Conservation (phyloP, 1,140 invertebrate species). For the Catajapyx aquilonaris region DNA sequence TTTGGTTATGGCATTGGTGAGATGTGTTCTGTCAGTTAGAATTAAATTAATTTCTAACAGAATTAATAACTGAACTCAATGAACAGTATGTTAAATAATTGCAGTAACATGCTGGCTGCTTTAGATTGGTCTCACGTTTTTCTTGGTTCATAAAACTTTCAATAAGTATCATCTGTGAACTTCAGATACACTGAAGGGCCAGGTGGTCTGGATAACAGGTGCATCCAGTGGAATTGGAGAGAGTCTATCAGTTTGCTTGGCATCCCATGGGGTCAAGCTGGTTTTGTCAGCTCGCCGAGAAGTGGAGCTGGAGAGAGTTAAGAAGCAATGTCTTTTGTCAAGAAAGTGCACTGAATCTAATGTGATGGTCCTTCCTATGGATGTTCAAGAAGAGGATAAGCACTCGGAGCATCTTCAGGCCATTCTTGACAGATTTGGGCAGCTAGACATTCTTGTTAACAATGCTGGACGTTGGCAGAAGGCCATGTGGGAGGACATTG, state of each 20-base stretch:
- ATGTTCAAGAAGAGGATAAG: slow-evolving; percentile 34
- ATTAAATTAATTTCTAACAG: no score
- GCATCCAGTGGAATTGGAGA: slow-evolving; percentile 79
- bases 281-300: slow-evolving; percentile 51
- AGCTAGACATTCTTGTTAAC: slow-evolving; percentile 59
- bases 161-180: no score
- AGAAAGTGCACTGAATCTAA: slow-evolving; percentile 32
- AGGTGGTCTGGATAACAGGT: slow-evolving; percentile 76
- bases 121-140: no score
- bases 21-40: no score
- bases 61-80: no score
- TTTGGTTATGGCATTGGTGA: no score
- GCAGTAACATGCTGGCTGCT: no score
- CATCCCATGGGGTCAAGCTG: slow-evolving; percentile 43
- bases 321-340: slow-evolving; percentile 41
- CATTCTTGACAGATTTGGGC: slow-evolving; percentile 46
- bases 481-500: slow-evolving; percentile 50
- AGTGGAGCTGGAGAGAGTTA: slow-evolving; percentile 50
- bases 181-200: slow-evolving; percentile 34
- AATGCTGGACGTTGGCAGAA: slow-evolving; percentile 59
- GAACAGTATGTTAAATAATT: no score
- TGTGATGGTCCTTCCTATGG: slow-evolving; percentile 44
- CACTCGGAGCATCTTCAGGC: slow-evolving; percentile 39
- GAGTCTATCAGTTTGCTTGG: slow-evolving; percentile 44
- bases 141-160: no score